These are phyloP conservation scores for Cataglyphis hispanica DNA, from an alignment of 1,140 invertebrate species.

Conservation along the genomic window DNA sequence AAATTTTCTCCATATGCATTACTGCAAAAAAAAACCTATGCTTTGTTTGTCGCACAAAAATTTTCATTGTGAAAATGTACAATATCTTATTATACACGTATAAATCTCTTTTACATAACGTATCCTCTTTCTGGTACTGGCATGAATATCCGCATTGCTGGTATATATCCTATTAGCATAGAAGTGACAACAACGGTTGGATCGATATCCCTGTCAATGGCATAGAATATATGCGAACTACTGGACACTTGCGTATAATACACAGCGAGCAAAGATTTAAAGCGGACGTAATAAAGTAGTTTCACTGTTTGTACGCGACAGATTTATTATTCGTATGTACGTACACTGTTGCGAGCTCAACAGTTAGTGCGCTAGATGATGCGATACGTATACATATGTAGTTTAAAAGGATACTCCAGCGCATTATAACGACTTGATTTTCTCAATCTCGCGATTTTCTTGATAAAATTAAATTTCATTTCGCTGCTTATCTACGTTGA, in stretches of 20 bases:
- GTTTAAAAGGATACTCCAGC: not conserved
- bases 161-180: constrained; percentile 53
- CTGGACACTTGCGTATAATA: constrained; percentile 38
- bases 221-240: constrained; percentile 48
- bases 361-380: not conserved
- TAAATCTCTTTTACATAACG: constrained; percentile 13
- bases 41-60: not conserved
- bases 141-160: constrained; percentile 42
- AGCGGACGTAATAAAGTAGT: constrained; percentile 51
- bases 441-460: not conserved
- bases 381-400: not conserved
- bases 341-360: constrained; percentile 7
- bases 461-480: constrained; percentile 22
- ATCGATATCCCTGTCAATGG: constrained; percentile 58
- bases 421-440: constrained; percentile 5
- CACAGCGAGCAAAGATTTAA: constrained; percentile 42
- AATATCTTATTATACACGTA: not conserved
- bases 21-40: not conserved
- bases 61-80: not conserved
- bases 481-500: not conserved
- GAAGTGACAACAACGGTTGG: constrained; percentile 53
- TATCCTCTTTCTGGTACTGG: constrained; percentile 41
- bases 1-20: not conserved
- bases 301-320: constrained; percentile 37
- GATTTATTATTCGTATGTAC: constrained; percentile 47